phyloP scores from a whole-genome alignment of 1,140 invertebrate genomes.

The Lucilia sericata region DNA sequence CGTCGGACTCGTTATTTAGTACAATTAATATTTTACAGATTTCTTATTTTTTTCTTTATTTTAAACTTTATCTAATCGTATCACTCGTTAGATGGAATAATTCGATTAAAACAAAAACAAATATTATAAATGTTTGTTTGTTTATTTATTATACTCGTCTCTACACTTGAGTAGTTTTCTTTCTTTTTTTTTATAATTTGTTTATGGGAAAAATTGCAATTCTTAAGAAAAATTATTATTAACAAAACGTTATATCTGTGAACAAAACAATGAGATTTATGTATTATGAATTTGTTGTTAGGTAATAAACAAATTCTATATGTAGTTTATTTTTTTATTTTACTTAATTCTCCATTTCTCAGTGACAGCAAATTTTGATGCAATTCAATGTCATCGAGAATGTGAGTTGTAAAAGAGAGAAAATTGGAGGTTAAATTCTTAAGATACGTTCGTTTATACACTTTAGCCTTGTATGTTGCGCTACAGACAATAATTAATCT shows the following conservation, averaged over 20 bases:
- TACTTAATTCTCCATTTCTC: background rate
- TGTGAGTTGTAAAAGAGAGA: background rate
- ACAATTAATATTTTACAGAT: background rate
- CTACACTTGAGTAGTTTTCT: background rate
- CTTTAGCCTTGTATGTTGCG: too few species aligned
- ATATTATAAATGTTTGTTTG: background rate
- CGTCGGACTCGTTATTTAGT: background rate
- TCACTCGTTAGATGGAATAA: background rate
- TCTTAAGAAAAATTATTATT: background rate
- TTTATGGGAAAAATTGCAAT: background rate
- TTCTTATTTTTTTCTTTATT: background rate
- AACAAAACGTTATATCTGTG: too few species aligned
- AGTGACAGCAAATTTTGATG: background rate
- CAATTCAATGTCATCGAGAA: background rate
- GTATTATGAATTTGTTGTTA: constrained; percentile 6
- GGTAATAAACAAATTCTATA: constrained; percentile 3
- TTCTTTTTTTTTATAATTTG: too few species aligned
- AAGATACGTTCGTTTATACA: background rate
- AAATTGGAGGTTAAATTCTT: background rate
- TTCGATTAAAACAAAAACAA: background rate
- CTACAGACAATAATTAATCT: too few species aligned
- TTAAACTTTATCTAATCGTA: background rate
- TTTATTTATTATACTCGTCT: background rate
- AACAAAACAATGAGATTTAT: background rate
- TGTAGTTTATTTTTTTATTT: background rate